phyloP scores from a whole-genome alignment of 1,140 invertebrate genomes.

The Drosophila tristis region DNA sequence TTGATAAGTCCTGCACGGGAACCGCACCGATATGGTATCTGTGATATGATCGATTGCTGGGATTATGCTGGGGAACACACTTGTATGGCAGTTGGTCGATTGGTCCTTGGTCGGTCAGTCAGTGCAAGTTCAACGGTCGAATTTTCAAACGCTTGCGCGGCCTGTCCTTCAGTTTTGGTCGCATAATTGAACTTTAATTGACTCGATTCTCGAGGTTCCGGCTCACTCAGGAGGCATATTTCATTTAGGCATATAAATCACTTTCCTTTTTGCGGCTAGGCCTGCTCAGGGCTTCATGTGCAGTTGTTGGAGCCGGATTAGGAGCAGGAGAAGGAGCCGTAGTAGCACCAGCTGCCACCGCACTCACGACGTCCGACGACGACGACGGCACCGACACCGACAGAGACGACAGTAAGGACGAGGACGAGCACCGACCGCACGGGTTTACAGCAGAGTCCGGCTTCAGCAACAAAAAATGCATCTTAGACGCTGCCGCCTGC shows the following conservation, averaged over 20 bases:
- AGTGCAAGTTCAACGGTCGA: constrained; percentile 48
- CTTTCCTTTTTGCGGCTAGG: constrained; percentile 73
- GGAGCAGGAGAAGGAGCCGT: constrained; percentile 11
- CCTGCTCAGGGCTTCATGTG: constrained; percentile 66
- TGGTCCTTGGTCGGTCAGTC: constrained; percentile 16
- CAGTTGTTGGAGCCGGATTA: constrained; percentile 39
- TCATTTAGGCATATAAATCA: constrained; percentile 76
- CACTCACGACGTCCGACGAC: constrained; percentile 48
- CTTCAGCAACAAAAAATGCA: constrained; percentile 24
- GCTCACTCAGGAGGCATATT: constrained; percentile 63
- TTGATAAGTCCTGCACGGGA: constrained; percentile 12
- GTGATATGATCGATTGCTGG: constrained; percentile 48
- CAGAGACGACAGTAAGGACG: constrained; percentile 14
- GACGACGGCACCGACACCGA: constrained; percentile 21
- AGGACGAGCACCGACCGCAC: constrained; percentile 41
- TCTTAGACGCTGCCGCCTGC: constrained; percentile 50
- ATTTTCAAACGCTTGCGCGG: constrained; percentile 78
- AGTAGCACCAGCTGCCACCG: constrained; percentile 30
- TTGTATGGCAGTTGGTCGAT: constrained; percentile 26
- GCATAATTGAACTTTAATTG: constrained; percentile 82
- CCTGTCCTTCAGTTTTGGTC: constrained; percentile 70
- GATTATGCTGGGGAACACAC: constrained; percentile 31
- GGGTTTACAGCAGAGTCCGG: constrained; percentile 1
- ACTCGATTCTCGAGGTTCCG: constrained; percentile 47
- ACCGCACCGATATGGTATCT: constrained; percentile 25